Percentiles rank a stretch among this genome's conserved stretches.
Conservation (phyloP, 2,888 invertebrate species). For the Andrena bicolor region DNA sequence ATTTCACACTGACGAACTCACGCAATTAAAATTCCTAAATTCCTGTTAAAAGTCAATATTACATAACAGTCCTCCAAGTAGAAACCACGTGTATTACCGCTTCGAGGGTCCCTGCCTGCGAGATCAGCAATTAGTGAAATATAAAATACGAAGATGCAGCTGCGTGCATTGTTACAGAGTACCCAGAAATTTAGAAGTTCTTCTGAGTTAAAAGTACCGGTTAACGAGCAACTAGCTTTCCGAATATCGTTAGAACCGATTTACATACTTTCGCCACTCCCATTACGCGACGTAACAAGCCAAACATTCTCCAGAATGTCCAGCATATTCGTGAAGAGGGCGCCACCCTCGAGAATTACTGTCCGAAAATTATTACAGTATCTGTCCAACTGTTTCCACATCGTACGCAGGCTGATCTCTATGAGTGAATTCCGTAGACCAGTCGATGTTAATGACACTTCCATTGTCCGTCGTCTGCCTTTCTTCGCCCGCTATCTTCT, state of each 20-base stretch:
- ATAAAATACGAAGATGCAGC: too few relatives aligned
- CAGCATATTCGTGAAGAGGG: neutral
- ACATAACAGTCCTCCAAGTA: too few relatives aligned
- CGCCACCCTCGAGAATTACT: neutral
- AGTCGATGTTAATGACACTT: conserved; percentile 39
- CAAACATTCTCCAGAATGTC: neutral
- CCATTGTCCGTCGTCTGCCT: conserved; percentile 5
- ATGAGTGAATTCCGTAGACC: neutral
- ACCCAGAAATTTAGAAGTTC: too few relatives aligned
- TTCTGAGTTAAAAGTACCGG: too few relatives aligned
- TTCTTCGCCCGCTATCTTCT: conserved; percentile 3
- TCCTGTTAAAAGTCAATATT: too few relatives aligned
- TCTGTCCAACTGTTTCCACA: neutral
- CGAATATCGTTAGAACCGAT: neutral
- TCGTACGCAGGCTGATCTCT: too few relatives aligned
- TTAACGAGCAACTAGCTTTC: neutral
- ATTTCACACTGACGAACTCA: too few relatives aligned
- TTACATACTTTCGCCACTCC: neutral
- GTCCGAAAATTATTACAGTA: neutral
- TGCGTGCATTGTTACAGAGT: too few relatives aligned
- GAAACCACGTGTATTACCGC: too few relatives aligned
- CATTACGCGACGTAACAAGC: neutral
- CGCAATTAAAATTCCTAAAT: too few relatives aligned
- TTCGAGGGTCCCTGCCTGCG: too few relatives aligned
- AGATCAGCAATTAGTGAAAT: too few relatives aligned